phyloP scores from a whole-genome alignment of 2,797 vertebrate genomes.

The Anguilla obscura region DNA sequence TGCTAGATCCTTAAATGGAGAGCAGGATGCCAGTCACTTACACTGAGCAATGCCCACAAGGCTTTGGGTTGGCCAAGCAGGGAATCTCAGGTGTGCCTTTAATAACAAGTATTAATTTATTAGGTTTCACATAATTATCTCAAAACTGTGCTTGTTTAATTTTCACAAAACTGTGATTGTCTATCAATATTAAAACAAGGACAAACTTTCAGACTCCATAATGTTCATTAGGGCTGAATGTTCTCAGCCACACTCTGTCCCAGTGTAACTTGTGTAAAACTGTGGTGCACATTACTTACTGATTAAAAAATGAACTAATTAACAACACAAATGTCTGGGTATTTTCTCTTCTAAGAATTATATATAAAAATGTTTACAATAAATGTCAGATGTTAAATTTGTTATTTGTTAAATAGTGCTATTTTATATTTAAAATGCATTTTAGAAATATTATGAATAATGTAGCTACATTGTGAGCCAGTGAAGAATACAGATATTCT shows the following conservation, averaged over 20 bases:
- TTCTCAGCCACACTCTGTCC: background rate
- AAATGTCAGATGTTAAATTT: background rate
- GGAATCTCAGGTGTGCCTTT: background rate
- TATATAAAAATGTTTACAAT: too few species aligned
- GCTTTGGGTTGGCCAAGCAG: background rate
- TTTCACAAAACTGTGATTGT: background rate
- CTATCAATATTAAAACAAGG: background rate
- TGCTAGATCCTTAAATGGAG: conserved; percentile 64
- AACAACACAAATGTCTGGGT: background rate
- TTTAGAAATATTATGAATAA: background rate
- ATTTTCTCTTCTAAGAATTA: background rate
- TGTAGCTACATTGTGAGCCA: background rate
- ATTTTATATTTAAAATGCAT: background rate
- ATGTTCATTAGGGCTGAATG: background rate
- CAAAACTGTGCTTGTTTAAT: background rate
- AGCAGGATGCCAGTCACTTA: background rate
- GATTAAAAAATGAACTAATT: background rate
- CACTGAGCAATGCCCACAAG: background rate
- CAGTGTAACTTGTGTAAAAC: background rate
- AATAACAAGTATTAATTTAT: background rate
- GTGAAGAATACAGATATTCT: background rate
- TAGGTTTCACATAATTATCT: background rate
- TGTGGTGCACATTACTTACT: background rate
- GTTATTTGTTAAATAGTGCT: background rate
- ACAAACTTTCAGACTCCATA: background rate